Base-by-base conservation (phyloP, 2,797 vertebrate genomes). In the Tachyglossus aculeatus region DNA sequence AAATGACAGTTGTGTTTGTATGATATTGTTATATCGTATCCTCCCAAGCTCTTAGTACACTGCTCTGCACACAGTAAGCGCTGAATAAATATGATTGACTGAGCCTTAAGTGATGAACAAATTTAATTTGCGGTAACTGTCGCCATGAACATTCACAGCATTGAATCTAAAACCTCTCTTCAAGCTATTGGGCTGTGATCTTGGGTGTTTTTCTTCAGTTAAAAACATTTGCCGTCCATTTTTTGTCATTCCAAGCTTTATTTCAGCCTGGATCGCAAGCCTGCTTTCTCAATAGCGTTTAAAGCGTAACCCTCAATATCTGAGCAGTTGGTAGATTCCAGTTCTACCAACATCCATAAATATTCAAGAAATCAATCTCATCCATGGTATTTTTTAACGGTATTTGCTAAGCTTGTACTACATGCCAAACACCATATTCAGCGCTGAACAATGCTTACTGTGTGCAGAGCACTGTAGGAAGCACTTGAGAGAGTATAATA, bases 331-430 rank as follows among this genome's bases (percentile, higher is more conserved):
- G 31, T 63, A 78, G 69, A 59, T 86, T 76, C 45, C 67, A 66
- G 67, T 83, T 77, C 61, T 64, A 44, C 31, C 54, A 31, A 32
- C 55, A 78, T 72, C 74, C 76, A 76, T 62, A 51, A 84, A 68
- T 47, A 25, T 45, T 16, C 15, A n/a, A n/a, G n/a, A n/a, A n/a
- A n/a, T n/a, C n/a, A n/a, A n/a, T n/a, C n/a, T n/a, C n/a, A n/a
- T n/a, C n/a, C n/a, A n/a, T n/a, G n/a, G n/a, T n/a, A n/a, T n/a
- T n/a, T n/a, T n/a, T n/a, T n/a, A n/a, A n/a, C n/a, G n/a, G n/a
- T n/a, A n/a, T n/a, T n/a, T n/a, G n/a, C n/a, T n/a, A n/a, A n/a
- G n/a, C n/a, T n/a, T n/a, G n/a, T n/a, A n/a, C n/a, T n/a, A n/a
- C n/a, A n/a, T n/a, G n/a, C n/a, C n/a, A n/a, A n/a, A n/a, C n/a